These are phyloP conservation scores for Siphlonurus alternatus DNA, from an alignment of 2,888 invertebrate genomes.

Conservation along the genomic window DNA sequence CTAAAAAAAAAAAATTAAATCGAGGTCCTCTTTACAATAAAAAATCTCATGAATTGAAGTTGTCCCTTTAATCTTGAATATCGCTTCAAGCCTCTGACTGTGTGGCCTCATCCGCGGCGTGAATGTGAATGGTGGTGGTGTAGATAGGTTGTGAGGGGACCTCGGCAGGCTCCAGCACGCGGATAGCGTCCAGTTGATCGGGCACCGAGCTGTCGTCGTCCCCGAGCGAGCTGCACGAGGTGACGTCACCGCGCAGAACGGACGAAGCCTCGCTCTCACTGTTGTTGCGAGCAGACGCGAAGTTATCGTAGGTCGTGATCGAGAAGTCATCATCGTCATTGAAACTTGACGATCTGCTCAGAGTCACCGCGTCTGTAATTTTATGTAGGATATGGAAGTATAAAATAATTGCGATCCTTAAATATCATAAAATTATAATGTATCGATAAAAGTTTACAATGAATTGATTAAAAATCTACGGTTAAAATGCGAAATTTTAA, in stretches of 20 bases:
- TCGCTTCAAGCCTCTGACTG: background rate
- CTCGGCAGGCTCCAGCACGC: background rate
- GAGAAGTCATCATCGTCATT: background rate
- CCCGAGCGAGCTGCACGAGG: background rate
- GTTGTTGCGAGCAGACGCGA: background rate
- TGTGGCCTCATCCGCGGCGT: background rate
- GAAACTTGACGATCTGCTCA: background rate
- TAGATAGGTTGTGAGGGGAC: background rate
- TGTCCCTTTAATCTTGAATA: too few species aligned
- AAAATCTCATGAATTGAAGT: too few species aligned
- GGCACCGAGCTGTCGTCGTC: background rate
- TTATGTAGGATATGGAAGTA: background rate
- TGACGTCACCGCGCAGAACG: background rate
- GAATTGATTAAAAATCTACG: background rate
- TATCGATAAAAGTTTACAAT: background rate
- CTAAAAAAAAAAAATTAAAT: too few species aligned
- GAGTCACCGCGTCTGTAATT: background rate
- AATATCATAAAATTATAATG: background rate
- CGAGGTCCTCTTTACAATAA: too few species aligned
- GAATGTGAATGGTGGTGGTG: background rate
- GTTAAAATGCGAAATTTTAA: background rate
- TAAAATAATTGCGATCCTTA: background rate
- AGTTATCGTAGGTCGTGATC: background rate
- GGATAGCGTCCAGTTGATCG: background rate
- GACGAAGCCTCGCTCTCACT: constrained; percentile 1